These are phyloP conservation scores for Cichlasoma orientale DNA, from an alignment of 2,797 vertebrate genomes.

Conservation along the genomic window DNA sequence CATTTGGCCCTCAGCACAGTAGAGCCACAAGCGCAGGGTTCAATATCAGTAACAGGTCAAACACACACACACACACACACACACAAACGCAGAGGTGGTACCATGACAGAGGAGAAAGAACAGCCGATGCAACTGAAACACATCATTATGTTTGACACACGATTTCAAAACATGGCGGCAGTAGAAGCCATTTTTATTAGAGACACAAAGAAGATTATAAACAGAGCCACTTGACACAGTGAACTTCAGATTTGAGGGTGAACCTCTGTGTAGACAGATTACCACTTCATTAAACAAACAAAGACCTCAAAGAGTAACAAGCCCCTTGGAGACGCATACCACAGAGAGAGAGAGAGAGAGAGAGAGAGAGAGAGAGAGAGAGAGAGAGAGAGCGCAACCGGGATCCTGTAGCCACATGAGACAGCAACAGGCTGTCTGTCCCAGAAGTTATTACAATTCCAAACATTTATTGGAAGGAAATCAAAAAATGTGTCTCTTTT, in stretches of 20 bases:
- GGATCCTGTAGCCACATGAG: slow-evolving; percentile 74
- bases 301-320: slow-evolving; percentile 71
- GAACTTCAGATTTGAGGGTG: slow-evolving; percentile 62
- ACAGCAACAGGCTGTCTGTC: slow-evolving; percentile 64
- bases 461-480: slow-evolving; percentile 80
- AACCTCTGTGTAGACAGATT: slow-evolving; percentile 79
- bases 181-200: slow-evolving; percentile 51
- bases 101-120: slow-evolving; percentile 1
- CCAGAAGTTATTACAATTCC: slow-evolving; percentile 71
- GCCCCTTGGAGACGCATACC: slow-evolving; percentile 63
- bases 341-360: slow-evolving; percentile 42
- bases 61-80: slow-evolving; percentile 55
- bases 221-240: slow-evolving; percentile 66
- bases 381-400: slow-evolving; percentile 41
- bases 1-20: slow-evolving; percentile 51
- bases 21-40: slow-evolving; percentile 54
- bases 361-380: slow-evolving; percentile 22
- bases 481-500: slow-evolving; percentile 71
- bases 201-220: slow-evolving; percentile 60
- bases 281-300: slow-evolving; percentile 79
- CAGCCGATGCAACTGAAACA: background rate
- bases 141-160: slow-evolving; percentile 22
- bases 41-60: slow-evolving; percentile 41
- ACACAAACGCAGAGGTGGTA: slow-evolving; percentile 37
- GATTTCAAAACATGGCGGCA: slow-evolving; percentile 2